Conservation (phyloP, 1,140 invertebrate genomes). For the Oedothorax gibbosus region DNA sequence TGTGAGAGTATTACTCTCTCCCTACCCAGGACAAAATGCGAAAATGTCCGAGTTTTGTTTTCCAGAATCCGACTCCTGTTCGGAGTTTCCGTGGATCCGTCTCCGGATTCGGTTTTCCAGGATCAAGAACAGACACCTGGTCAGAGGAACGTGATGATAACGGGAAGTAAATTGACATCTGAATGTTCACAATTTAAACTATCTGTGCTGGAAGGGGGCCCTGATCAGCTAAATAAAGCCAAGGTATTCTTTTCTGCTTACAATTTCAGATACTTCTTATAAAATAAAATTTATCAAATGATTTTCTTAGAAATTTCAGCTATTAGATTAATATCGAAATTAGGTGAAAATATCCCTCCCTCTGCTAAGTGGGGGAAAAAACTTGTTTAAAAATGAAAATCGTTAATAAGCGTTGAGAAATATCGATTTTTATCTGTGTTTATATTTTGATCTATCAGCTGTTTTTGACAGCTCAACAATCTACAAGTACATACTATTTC, state of each 20-base stretch:
- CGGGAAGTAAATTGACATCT: conserved; percentile 27
- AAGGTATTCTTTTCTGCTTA: conserved; percentile 28
- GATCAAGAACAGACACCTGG: conserved; percentile 34
- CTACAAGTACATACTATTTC: too few relatives aligned
- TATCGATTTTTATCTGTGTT: too few relatives aligned
- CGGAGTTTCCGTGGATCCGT: conserved; percentile 53
- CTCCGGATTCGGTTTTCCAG: conserved; percentile 23
- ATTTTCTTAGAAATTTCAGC: too few relatives aligned
- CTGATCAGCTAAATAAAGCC: conserved; percentile 52
- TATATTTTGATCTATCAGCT: too few relatives aligned
- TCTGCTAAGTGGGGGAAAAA: too few relatives aligned
- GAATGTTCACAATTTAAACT: conserved; percentile 47
- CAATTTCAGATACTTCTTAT: not conserved
- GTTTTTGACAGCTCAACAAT: too few relatives aligned
- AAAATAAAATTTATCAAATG: too few relatives aligned
- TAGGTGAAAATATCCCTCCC: too few relatives aligned
- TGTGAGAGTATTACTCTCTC: conserved; percentile 53
- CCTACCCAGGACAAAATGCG: conserved; percentile 55
- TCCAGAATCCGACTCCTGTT: conserved; percentile 52
- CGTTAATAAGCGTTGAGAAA: too few relatives aligned
- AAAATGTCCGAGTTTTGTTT: conserved; percentile 54
- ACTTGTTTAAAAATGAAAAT: too few relatives aligned
- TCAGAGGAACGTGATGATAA: conserved; percentile 39
- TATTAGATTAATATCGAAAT: too few relatives aligned
- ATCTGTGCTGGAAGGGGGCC: conserved; percentile 30